Evolutionary conservation across 2,113 vertebrate genomes (phyloP).

Genomic region (Lanius ludovicianus): DNA sequence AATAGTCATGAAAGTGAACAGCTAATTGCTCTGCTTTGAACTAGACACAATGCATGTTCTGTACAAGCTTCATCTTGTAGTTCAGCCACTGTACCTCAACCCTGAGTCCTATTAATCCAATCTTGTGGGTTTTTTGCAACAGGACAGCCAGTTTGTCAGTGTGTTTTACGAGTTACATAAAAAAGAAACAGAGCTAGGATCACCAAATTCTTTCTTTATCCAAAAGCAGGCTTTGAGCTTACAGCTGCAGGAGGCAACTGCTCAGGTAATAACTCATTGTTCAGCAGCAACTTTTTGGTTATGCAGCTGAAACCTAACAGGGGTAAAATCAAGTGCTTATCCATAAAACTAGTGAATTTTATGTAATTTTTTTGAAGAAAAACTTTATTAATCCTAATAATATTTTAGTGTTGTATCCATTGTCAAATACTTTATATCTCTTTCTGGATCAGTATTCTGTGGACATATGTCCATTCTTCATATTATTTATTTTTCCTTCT

Average conservation of each 20-base stretch:
- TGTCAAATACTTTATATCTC: constrained; percentile 5
- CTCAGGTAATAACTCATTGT: constrained; percentile 10
- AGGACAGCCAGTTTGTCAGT: neutral
- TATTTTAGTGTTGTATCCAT: neutral
- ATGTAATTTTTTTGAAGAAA: neutral
- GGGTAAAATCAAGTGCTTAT: neutral
- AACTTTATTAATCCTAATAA: neutral
- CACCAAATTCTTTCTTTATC: neutral
- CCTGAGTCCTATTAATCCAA: neutral
- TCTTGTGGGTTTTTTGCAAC: neutral
- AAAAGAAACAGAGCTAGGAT: neutral
- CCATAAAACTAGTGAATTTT: neutral
- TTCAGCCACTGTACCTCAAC: neutral
- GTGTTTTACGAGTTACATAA: constrained; percentile 6
- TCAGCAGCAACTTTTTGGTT: neutral
- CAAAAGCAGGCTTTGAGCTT: neutral
- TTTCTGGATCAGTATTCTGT: constrained; percentile 19
- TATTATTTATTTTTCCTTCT: neutral
- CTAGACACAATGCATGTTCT: constrained; percentile 1
- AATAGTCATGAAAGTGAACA: constrained; percentile 55
- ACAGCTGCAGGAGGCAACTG: constrained; percentile 17
- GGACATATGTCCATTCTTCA: neutral
- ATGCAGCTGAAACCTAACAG: constrained; percentile 1
- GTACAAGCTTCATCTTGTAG: neutral
- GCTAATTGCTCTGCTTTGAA: constrained; percentile 54